Evolutionary conservation across 1,140 invertebrate species (phyloP).

Genomic region (Zaprionus lachaisei): DNA sequence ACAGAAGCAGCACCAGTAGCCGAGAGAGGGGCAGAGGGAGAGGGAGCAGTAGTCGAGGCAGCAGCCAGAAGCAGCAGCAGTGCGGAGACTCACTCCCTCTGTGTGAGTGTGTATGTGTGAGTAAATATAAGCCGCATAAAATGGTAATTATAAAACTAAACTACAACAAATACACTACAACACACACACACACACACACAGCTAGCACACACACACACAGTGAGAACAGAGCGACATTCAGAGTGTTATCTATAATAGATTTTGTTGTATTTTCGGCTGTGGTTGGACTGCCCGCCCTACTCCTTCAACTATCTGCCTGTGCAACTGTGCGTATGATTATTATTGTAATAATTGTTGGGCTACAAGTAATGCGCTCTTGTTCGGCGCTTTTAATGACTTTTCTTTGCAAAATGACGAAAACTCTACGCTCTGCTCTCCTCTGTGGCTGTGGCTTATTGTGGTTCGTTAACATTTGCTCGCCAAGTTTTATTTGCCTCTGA

Average conservation of each 20-base stretch:
- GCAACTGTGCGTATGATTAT: slow-evolving; percentile 81
- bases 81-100: slow-evolving; percentile 7
- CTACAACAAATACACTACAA: slow-evolving; percentile 56
- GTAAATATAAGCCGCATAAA: slow-evolving; percentile 76
- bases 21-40: not conserved
- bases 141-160: slow-evolving; percentile 81
- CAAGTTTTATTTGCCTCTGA: slow-evolving; percentile 60
- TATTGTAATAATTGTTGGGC: slow-evolving; percentile 70
- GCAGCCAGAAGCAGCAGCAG: not conserved
- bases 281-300: not conserved
- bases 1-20: not conserved
- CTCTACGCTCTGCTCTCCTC: slow-evolving; percentile 21
- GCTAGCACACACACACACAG: not conserved
- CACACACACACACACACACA: not conserved
- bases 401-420: slow-evolving; percentile 54
- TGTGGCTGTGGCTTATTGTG: slow-evolving; percentile 64
- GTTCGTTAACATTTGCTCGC: slow-evolving; percentile 58
- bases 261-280: slow-evolving; percentile 45
- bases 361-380: slow-evolving; percentile 33
- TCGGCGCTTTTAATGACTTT: slow-evolving; percentile 67
- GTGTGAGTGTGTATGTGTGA: slow-evolving; percentile 22
- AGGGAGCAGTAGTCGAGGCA: not conserved
- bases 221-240: too few species aligned
- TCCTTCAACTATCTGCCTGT: not conserved
- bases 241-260: slow-evolving; percentile 71